Evolutionary conservation across 1,140 invertebrate species (phyloP).

Genomic region (Mizuhopecten yessoensis): DNA sequence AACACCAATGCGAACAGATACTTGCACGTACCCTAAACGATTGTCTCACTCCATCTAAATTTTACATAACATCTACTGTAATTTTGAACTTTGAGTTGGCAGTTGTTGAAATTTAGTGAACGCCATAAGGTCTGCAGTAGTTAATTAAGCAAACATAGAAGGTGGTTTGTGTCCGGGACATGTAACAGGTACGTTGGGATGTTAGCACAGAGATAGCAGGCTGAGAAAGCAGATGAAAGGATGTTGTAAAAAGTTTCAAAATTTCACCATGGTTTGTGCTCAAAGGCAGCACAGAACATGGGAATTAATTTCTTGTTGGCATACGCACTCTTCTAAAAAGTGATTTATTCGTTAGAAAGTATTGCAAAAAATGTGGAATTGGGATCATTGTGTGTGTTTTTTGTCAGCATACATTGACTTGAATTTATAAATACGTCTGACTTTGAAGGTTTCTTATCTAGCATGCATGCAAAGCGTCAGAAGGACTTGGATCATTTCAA

Average conservation of each 20-base stretch:
- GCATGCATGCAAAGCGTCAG: neutral
- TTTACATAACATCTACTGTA: neutral
- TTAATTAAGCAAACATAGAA: neutral
- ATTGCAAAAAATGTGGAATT: neutral
- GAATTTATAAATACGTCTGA: neutral
- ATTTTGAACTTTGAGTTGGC: constrained; percentile 25
- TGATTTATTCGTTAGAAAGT: neutral
- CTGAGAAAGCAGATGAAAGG: neutral
- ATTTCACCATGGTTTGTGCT: constrained; percentile 3
- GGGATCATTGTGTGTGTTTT: neutral
- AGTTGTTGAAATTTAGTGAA: neutral
- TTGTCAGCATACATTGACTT: neutral
- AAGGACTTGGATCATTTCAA: constrained; percentile 38
- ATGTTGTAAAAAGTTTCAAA: constrained; percentile 19
- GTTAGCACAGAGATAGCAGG: neutral
- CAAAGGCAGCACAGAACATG: neutral
- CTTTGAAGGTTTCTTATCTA: constrained; percentile 6
- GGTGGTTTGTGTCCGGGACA: constrained; percentile 13
- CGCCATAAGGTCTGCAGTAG: neutral
- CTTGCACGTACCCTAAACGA: neutral
- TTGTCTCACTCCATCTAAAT: neutral
- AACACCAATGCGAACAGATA: neutral
- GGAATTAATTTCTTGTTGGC: neutral
- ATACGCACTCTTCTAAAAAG: neutral
- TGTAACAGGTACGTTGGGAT: constrained; percentile 5